phyloP scores from a whole-genome alignment of 2,113 vertebrate genomes.

The Crotalus helleri region DNA sequence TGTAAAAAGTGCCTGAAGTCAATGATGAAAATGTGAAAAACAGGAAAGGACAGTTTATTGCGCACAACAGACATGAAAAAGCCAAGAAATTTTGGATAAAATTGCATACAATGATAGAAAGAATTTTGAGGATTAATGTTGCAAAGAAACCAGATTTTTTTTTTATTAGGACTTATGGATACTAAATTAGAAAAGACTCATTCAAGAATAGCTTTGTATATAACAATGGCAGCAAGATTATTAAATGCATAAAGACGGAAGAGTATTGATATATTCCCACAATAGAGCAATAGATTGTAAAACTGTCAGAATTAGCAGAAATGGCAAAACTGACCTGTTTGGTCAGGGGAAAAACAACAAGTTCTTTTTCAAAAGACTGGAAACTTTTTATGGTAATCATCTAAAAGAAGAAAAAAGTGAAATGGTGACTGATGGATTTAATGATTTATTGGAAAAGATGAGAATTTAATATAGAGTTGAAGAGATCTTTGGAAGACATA shows the following conservation, averaged over 20 bases:
- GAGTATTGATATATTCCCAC: background rate
- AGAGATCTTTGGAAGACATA: background rate
- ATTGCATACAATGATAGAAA: background rate
- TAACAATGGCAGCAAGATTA: background rate
- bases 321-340: background rate
- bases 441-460: background rate
- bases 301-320: background rate
- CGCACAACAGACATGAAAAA: background rate
- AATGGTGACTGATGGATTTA: background rate
- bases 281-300: background rate
- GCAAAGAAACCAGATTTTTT: background rate
- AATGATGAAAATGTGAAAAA: background rate
- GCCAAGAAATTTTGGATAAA: background rate
- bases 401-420: background rate
- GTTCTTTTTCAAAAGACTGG: background rate
- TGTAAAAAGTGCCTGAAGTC: background rate
- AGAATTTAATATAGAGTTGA: background rate
- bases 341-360: background rate
- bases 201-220: background rate
- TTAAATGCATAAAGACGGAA: background rate
- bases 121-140: background rate
- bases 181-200: background rate
- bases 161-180: background rate
- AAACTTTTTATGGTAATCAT: background rate
- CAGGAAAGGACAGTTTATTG: background rate